These are phyloP conservation scores for Drosophila pseudoobscura DNA, from an alignment of 1,140 invertebrate species.

Conservation along the genomic window DNA sequence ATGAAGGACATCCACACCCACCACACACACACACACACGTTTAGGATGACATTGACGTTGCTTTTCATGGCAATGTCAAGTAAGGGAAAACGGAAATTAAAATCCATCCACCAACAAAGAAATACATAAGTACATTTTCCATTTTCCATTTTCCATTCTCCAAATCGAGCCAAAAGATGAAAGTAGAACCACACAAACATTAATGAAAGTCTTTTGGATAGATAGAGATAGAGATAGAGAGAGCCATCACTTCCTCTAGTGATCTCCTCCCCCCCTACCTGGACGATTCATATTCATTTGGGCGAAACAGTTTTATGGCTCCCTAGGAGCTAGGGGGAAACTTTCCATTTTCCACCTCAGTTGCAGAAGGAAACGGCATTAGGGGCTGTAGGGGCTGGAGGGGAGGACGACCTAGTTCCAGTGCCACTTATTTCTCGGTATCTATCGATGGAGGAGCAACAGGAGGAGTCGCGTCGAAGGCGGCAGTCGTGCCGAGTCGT, in stretches of 20 bases:
- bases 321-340: conserved; percentile 17
- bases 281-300: conserved; percentile 41
- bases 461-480: conserved; percentile 2
- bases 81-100: conserved; percentile 76
- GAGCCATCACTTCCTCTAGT: no score
- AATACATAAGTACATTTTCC: no score
- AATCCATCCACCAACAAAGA: conserved; percentile 36
- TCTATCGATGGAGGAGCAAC: neutral
- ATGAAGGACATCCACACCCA: neutral
- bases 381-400: neutral
- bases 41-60: conserved; percentile 42
- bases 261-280: neutral
- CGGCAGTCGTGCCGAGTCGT: no score
- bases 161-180: neutral
- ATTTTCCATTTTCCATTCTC: neutral
- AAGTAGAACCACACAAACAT: no score
- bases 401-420: conserved; percentile 38
- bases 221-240: no score
- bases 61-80: conserved; percentile 61
- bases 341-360: conserved; percentile 42
- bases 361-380: conserved; percentile 8
- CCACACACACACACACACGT: neutral
- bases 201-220: no score
- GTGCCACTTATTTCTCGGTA: conserved; percentile 6
- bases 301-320: conserved; percentile 47